Base-by-base conservation (phyloP, 2,888 invertebrate species). In the Drosophila subsilvestris region DNA sequence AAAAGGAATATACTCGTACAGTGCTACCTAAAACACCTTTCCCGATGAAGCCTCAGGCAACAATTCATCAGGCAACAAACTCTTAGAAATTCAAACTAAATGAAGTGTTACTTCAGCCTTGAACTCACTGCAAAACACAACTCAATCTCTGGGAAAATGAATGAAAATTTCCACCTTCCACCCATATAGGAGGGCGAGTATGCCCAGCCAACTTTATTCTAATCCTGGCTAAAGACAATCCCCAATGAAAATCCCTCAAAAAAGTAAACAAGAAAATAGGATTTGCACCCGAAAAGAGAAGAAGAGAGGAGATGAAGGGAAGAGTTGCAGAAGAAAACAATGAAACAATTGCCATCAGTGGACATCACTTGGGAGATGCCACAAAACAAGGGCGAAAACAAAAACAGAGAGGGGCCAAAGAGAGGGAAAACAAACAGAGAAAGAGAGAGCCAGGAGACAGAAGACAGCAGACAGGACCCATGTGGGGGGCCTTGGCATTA, bases 401-500 rank as follows among this genome's bases (percentile, higher is more conserved):
- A 61, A 51, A 60, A 73, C 69, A 74, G 55, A 37, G 37, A 14
- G 37, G 6, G 29, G n/a, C 29, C 3, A 3, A 4, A 4, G 29
- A 12, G 29, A 14, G 32, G 4, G 43, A 32, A 55, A 32, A 57
- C 47, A 56, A 42, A 62, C 48, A 56, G 29, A 54, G 42, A 56
- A 10, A 37, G 8, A 25, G 18, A 27, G 10, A 45, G 17, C 37
- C 22, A 47, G 22, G 22, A 20, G 22, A 25, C 5, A 25, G 25
- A 1, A 22, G 44, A 44, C 68, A 73, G 67, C 67, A 14, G 37
- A 37, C 37, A 37, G 37, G 6, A 37, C 2, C 14, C 37, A 37
- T 6, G 37, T 37, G 37, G 37, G 7, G 37, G 7, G 25, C 0
- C 14, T n/a, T 37, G 71, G 74, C 84, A 80, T 76, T 86, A 83